These are phyloP conservation scores for Chloebia gouldiae DNA, from an alignment of 2,113 vertebrate genomes.

Conservation along the genomic window DNA sequence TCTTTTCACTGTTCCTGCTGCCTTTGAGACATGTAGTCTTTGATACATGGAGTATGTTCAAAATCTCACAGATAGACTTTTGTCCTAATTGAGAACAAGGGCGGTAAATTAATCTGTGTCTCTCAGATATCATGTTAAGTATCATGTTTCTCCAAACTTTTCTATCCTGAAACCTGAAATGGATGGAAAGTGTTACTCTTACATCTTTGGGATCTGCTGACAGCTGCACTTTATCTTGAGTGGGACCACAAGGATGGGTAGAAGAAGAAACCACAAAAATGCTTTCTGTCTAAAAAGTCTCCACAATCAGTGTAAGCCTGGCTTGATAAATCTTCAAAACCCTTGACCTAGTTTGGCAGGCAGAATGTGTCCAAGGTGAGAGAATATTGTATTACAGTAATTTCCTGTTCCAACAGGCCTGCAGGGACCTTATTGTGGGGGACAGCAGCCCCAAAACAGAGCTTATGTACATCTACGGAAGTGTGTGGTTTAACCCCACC, in stretches of 20 bases:
- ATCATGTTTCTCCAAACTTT: background rate
- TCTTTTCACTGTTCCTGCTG: background rate
- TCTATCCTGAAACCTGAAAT: background rate
- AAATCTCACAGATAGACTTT: background rate
- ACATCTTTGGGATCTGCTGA: background rate
- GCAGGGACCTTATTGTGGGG: background rate
- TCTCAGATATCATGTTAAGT: background rate
- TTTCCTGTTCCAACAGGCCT: background rate
- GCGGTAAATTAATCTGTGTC: background rate
- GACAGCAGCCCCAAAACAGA: background rate
- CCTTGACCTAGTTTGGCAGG: background rate
- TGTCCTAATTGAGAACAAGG: background rate
- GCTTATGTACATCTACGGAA: background rate
- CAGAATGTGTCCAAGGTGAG: background rate
- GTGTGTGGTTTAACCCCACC: background rate
- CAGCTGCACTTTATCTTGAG: background rate
- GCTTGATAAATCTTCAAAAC: background rate
- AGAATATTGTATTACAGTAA: background rate
- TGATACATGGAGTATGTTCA: background rate
- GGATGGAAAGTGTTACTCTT: background rate
- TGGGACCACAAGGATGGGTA: background rate
- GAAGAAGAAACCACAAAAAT: background rate
- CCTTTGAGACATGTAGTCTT: background rate
- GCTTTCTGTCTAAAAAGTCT: background rate
- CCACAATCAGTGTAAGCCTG: background rate